Conservation (phyloP, 1,140 invertebrate species). For the Drosophila mayri region DNA sequence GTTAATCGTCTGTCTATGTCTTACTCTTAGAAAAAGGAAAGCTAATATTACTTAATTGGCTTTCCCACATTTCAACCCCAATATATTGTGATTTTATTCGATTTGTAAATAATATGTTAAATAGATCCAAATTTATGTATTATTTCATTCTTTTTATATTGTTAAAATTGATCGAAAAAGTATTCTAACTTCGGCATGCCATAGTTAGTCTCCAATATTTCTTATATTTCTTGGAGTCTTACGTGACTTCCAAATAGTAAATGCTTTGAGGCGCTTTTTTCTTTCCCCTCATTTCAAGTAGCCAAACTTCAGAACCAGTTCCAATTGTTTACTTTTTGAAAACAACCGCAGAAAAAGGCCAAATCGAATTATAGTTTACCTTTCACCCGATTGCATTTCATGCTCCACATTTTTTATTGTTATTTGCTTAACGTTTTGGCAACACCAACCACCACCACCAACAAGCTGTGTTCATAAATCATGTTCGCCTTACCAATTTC, state of each 20-base stretch:
- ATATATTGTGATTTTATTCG: no score
- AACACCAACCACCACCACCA: constrained; percentile 16
- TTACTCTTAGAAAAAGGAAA: no score
- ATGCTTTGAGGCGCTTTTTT: constrained; percentile 44
- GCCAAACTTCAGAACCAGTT: constrained; percentile 72
- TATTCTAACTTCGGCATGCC: not conserved
- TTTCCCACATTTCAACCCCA: no score
- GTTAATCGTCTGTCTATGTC: no score
- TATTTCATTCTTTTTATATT: no score
- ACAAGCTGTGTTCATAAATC: constrained; percentile 33
- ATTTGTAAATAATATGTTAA: no score
- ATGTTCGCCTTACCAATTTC: constrained; percentile 25
- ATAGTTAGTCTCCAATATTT: not conserved
- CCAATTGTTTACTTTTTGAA: constrained; percentile 15
- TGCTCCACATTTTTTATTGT: constrained; percentile 35
- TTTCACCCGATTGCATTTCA: constrained; percentile 54
- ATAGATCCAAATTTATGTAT: no score
- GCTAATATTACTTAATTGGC: no score
- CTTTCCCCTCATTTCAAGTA: constrained; percentile 25
- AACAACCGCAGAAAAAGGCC: constrained; percentile 37
- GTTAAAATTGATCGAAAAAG: not conserved
- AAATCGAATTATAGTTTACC: constrained; percentile 47
- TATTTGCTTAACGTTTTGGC: constrained; percentile 40
- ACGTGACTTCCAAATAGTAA: constrained; percentile 64
- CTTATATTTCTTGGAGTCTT: constrained; percentile 19